Conservation (phyloP, 2,797 vertebrate species). For the Onychomys leucogaster region DNA sequence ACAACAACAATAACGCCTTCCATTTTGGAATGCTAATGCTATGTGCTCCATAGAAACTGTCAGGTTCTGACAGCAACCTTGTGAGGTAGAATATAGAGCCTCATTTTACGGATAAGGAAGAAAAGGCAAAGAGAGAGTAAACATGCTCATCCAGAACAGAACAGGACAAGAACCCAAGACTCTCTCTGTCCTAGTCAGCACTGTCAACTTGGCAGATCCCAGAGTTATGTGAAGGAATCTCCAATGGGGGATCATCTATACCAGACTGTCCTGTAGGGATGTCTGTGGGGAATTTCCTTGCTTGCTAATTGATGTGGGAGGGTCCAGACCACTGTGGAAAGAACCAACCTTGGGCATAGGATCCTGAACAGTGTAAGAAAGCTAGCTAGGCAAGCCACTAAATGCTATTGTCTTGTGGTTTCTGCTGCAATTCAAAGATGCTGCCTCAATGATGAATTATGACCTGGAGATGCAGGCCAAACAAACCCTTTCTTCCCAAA, state of each 20-base stretch:
- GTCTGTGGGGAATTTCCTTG: not conserved
- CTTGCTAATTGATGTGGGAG: not conserved
- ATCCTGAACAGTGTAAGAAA: not conserved
- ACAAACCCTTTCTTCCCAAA: not conserved
- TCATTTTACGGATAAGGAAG: constrained; percentile 2
- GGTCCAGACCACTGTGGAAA: not conserved
- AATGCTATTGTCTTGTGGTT: not conserved
- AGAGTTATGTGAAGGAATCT: not conserved
- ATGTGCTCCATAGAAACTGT: not conserved
- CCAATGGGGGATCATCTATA: no score
- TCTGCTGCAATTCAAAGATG: not conserved
- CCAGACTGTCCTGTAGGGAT: not conserved
- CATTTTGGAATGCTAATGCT: not conserved
- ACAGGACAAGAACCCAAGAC: not conserved
- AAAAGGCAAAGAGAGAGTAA: not conserved
- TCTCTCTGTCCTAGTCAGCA: not conserved
- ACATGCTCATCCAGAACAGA: not conserved
- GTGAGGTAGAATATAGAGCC: not conserved
- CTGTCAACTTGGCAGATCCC: not conserved
- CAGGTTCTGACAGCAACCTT: not conserved
- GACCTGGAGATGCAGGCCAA: not conserved
- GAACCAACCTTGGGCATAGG: not conserved
- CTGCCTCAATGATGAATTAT: not conserved
- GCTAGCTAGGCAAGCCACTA: not conserved
- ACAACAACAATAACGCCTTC: not conserved